phyloP scores from a whole-genome alignment of 2,113 vertebrate species.

The Struthio camelus region DNA sequence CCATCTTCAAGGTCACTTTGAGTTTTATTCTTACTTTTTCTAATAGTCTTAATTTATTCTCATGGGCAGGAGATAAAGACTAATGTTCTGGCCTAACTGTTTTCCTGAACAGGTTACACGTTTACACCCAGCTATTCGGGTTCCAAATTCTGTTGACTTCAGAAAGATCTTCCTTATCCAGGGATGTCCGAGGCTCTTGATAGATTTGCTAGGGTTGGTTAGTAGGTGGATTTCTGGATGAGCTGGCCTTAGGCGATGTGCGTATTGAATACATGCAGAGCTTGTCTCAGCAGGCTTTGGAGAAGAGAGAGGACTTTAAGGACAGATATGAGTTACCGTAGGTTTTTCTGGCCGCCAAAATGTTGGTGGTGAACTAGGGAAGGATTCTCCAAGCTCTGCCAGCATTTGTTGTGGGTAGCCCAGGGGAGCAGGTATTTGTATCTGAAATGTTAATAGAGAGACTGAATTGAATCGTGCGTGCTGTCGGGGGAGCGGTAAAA shows the following conservation, averaged over 20 bases:
- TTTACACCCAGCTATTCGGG: neutral
- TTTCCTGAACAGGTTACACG: rapidly evolving
- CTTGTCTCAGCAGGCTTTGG: neutral
- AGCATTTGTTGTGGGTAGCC: constrained; percentile 14
- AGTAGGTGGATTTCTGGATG: neutral
- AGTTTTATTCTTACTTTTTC: neutral
- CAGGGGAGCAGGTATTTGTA: constrained; percentile 63
- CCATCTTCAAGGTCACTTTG: rapidly evolving
- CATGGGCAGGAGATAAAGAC: neutral
- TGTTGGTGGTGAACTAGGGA: neutral
- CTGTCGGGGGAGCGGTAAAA: constrained; percentile 57
- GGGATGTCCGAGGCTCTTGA: neutral
- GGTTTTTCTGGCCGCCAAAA: neutral
- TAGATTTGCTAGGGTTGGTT: neutral
- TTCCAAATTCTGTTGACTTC: neutral
- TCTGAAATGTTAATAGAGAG: constrained; percentile 52
- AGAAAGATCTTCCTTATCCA: neutral
- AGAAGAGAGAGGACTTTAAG: neutral
- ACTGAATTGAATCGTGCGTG: neutral
- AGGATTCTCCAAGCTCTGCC: neutral
- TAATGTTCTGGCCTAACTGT: neutral
- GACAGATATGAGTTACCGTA: neutral
- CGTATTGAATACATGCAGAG: neutral
- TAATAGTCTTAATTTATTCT: neutral
- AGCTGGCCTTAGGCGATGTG: neutral